Conservation (phyloP, 2,888 invertebrate species). For the Cantharis flavilabris region DNA sequence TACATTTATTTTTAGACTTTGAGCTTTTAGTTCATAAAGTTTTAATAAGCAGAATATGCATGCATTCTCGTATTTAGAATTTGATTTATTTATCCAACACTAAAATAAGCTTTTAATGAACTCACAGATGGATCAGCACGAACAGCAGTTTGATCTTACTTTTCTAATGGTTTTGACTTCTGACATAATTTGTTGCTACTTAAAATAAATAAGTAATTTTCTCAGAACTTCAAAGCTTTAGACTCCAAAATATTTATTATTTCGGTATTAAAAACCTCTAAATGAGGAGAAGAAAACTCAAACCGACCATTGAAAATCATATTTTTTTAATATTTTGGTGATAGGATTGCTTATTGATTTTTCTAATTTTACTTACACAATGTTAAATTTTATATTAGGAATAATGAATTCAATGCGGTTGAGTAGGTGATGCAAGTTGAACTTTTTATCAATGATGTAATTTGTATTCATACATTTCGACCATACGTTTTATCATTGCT, state of each 20-base stretch:
- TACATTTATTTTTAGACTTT: not conserved
- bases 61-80: not conserved
- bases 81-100: not conserved
- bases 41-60: not conserved
- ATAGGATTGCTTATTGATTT: not conserved
- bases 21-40: not conserved
- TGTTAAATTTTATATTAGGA: not conserved
- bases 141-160: not conserved
- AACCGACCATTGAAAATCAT: too few species aligned
- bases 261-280: not conserved
- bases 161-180: not conserved
- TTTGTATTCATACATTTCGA: not conserved
- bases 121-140: not conserved
- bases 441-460: not conserved
- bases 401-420: not conserved
- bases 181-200: not conserved
- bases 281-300: too few species aligned
- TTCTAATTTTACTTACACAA: not conserved
- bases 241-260: too few species aligned
- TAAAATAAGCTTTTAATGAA: not conserved
- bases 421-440: not conserved
- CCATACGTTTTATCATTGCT: not conserved
- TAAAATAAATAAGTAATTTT: not conserved
- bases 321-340: too few species aligned
- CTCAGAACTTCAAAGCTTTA: not conserved